These are phyloP conservation scores for Neotragus moschatus DNA, from an alignment of 2,113 vertebrate species.

Conservation along the genomic window DNA sequence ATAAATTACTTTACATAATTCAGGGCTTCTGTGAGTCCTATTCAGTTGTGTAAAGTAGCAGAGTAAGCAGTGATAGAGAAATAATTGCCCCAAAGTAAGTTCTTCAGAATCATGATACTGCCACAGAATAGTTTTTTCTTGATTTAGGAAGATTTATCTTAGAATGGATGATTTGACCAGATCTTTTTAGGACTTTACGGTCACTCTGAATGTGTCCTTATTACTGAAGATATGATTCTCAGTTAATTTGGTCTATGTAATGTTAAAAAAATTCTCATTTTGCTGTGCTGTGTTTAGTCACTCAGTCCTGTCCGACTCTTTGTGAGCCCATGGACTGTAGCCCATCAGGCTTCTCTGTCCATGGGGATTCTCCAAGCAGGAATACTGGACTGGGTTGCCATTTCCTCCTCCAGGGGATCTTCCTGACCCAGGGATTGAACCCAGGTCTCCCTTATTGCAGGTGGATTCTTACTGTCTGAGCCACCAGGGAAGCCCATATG, in stretches of 20 bases:
- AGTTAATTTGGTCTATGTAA: background rate
- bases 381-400: background rate
- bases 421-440: background rate
- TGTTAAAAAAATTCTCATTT: constrained; percentile 10
- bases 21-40: background rate
- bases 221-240: background rate
- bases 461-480: background rate
- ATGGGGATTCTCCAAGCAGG: background rate
- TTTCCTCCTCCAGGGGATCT: background rate
- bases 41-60: background rate
- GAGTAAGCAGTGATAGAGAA: background rate
- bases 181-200: background rate
- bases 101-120: background rate
- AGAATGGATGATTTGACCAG: background rate
- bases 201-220: background rate
- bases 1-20: background rate
- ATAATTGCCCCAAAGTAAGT: background rate
- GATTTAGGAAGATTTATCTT: background rate
- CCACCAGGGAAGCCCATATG: background rate
- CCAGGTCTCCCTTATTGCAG: background rate
- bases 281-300: background rate
- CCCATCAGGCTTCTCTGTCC: background rate
- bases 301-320: background rate
- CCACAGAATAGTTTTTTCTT: background rate
- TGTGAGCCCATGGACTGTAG: background rate